Percentiles rank a stretch among this genome's conserved stretches.
phyloP scores from a whole-genome alignment of 2,797 vertebrate genomes.

The Naso thynnoides region DNA sequence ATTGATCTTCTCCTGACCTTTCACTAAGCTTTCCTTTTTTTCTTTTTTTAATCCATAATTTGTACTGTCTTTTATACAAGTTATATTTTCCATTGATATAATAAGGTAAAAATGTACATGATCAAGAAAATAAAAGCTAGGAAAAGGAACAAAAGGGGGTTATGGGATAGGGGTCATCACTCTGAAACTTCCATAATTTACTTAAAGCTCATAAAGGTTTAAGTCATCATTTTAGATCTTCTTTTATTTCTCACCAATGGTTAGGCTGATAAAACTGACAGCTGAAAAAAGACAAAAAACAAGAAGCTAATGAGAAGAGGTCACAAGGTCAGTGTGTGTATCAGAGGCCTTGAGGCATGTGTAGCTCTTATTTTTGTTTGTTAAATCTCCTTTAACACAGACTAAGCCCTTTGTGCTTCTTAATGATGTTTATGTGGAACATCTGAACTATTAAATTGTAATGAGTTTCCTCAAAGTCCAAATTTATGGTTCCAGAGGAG shows the following conservation, averaged over 20 bases:
- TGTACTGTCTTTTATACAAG: neutral
- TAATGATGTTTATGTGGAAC: slow-evolving; percentile 27
- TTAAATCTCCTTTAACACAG: neutral
- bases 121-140: neutral
- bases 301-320: neutral
- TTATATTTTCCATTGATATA: neutral
- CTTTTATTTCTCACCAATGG: slow-evolving; percentile 3
- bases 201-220: slow-evolving; percentile 3
- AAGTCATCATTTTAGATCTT: neutral
- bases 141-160: neutral
- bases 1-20: neutral
- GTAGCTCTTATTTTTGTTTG: neutral
- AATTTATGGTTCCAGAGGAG: slow-evolving; percentile 27
- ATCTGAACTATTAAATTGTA: slow-evolving; percentile 43
- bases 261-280: neutral
- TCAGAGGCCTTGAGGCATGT: neutral
- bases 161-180: no score
- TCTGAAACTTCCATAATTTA: neutral
- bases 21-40: neutral
- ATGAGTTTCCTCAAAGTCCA: slow-evolving; percentile 47
- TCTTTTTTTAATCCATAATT: neutral
- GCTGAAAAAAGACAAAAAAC: neutral
- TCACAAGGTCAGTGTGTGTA: neutral
- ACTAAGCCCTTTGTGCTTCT: neutral
- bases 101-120: neutral